A percentile compares a stretch with the other conserved stretches of the same genome.
Evolutionary conservation across 2,797 vertebrate species (phyloP).

Genomic region (Vespertilio murinus): DNA sequence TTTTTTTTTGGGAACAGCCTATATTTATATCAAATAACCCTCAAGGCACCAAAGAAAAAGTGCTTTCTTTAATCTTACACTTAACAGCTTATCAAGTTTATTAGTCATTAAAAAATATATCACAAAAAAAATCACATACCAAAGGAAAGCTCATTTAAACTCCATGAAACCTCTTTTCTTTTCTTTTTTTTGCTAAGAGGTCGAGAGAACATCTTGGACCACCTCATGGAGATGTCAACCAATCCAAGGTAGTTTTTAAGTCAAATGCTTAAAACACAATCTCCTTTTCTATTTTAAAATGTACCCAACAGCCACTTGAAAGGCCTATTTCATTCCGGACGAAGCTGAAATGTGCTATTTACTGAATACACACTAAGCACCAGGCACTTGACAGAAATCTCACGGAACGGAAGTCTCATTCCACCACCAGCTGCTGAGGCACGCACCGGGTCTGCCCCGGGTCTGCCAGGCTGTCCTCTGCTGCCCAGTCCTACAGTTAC

Average conservation of each 20-base stretch:
- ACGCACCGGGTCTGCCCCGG: not conserved
- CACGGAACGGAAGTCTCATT: not conserved
- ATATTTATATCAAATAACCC: not conserved
- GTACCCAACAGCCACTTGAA: not conserved
- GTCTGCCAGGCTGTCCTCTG: not conserved
- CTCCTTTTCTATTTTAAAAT: not conserved
- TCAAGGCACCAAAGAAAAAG: constrained; percentile 17
- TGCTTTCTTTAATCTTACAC: constrained; percentile 7
- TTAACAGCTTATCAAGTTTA: not conserved
- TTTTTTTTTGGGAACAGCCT: not conserved
- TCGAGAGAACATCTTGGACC: not conserved
- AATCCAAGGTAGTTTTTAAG: not conserved
- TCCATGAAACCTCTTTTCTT: not conserved
- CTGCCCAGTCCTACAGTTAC: not conserved
- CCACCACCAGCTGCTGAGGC: not conserved
- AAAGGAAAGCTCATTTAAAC: not conserved
- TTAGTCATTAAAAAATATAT: not conserved
- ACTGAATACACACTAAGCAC: not conserved
- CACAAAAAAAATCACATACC: not conserved
- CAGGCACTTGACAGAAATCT: not conserved
- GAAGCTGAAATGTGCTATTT: not conserved
- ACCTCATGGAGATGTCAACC: not conserved
- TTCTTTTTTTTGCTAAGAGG: not conserved
- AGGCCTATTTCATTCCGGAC: not conserved
- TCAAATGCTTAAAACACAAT: not conserved